A percentile compares a stretch with the other conserved stretches of the same genome.
phyloP scores from a whole-genome alignment of 2,888 invertebrate species.

The Rhagonycha lutea region DNA sequence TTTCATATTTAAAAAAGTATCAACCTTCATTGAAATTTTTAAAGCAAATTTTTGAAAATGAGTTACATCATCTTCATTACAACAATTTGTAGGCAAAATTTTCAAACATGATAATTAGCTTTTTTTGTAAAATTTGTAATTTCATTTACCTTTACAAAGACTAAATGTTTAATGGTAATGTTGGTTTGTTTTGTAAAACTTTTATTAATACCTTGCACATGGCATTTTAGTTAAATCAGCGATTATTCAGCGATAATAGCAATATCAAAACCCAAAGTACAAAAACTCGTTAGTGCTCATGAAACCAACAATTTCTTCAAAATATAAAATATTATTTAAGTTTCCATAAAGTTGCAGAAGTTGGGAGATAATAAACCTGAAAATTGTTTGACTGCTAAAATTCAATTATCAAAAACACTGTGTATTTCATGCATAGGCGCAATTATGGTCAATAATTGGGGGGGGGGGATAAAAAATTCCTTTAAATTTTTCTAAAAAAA shows the following conservation, averaged over 20 bases:
- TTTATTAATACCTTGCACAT: neutral
- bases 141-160: neutral
- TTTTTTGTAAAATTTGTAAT: neutral
- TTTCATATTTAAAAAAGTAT: neutral
- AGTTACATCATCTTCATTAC: too few relatives aligned
- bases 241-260: neutral
- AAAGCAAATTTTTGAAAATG: neutral
- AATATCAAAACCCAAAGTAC: neutral
- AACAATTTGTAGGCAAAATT: too few relatives aligned
- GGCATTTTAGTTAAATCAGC: neutral
- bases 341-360: neutral
- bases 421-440: too few relatives aligned
- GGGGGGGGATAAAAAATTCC: too few relatives aligned
- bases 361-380: neutral
- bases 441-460: too few relatives aligned
- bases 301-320: neutral
- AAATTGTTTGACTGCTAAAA: neutral
- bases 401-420: neutral
- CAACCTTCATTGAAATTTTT: slow-evolving; percentile 12
- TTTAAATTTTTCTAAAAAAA: too few relatives aligned
- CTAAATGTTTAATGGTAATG: neutral
- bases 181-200: neutral
- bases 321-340: neutral
- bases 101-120: too few relatives aligned
- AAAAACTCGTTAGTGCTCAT: neutral